A percentile compares a stretch with the other conserved stretches of the same genome.
phyloP scores from a whole-genome alignment of 2,888 invertebrate species.

The Odontothrips loti region DNA sequence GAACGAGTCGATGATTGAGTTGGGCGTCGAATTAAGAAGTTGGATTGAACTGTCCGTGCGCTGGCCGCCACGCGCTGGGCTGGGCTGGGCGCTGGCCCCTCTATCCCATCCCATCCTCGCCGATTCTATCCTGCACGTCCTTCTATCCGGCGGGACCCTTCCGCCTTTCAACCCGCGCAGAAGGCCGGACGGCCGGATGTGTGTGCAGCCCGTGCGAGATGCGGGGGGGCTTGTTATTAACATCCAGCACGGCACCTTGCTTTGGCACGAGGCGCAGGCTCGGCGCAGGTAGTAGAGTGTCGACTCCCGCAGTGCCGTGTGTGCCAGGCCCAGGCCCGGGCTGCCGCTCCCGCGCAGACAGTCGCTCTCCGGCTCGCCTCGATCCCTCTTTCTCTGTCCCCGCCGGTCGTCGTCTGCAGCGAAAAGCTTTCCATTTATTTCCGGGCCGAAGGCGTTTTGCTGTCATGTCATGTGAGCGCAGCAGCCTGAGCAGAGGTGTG shows the following conservation, averaged over 20 bases:
- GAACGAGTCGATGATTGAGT: slow-evolving; percentile 15
- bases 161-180: no score
- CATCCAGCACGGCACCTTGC: no score
- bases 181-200: no score
- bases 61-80: neutral
- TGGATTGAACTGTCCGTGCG: slow-evolving; percentile 24
- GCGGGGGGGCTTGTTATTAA: no score
- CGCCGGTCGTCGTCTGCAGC: neutral
- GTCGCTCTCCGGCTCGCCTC: neutral
- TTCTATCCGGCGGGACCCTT: neutral
- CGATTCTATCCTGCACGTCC: neutral
- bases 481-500: neutral
- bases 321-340: no score
- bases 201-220: no score
- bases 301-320: no score
- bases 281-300: no score
- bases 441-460: neutral
- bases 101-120: neutral
- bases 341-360: no score
- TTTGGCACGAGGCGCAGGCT: no score
- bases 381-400: neutral
- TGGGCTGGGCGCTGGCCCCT: neutral
- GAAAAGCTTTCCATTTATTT: slow-evolving; percentile 25
- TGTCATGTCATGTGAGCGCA: slow-evolving; percentile 20
- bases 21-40: slow-evolving; percentile 22